Evolutionary conservation across 64 coral and sea anemone genomes (phyloP).

Genomic region (Orbicella faveolata): DNA sequence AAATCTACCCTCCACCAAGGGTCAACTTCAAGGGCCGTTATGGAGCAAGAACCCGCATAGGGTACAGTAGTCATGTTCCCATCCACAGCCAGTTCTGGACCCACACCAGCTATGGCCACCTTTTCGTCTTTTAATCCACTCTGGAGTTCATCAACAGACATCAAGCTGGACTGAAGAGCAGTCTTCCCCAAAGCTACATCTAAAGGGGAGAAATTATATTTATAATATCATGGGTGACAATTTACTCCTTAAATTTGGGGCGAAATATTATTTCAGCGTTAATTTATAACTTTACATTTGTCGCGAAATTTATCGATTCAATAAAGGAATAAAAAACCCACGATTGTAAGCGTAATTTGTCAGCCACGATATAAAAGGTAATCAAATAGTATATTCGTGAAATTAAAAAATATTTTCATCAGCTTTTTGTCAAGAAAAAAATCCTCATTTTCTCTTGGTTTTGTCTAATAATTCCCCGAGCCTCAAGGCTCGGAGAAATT

Average conservation of each 20-base stretch:
- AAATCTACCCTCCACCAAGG: conserved; percentile 89
- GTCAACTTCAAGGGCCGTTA: conserved; percentile 53
- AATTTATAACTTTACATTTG: no score
- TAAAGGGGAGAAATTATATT: not conserved
- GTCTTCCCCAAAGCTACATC: conserved; percentile 75
- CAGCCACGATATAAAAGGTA: no score
- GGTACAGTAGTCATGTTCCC: conserved; percentile 63
- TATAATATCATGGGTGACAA: not conserved
- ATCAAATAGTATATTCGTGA: no score
- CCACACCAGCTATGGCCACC: conserved; percentile 1
- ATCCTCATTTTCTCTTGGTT: no score
- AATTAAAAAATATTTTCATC: no score
- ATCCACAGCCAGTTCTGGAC: conserved; percentile 66
- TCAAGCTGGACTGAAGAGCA: conserved; percentile 57
- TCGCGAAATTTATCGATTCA: no score
- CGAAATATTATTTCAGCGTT: no score
- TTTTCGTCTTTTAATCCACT: not conserved
- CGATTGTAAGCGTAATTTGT: not conserved
- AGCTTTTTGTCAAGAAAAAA: no score
- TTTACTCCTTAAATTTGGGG: no score
- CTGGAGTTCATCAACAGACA: not conserved
- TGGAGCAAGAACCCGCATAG: conserved; percentile 57
- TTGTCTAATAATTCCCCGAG: no score
- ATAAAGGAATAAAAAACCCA: not conserved
- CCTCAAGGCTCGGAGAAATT: no score